Base-by-base conservation (phyloP, 2,113 vertebrate species). In the Salminus brasiliensis region DNA sequence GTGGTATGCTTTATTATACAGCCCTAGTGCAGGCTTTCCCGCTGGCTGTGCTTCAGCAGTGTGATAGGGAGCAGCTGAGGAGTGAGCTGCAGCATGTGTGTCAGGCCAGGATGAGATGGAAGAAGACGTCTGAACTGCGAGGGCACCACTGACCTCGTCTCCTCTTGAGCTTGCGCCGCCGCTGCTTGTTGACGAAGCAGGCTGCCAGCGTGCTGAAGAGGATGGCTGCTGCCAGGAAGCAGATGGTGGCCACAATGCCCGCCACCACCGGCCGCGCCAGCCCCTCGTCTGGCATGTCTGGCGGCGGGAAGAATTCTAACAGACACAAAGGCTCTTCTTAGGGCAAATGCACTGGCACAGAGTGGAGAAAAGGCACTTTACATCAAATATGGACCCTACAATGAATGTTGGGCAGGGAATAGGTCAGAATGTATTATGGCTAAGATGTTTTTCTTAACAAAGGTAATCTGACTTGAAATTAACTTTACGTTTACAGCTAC, bases 171-270 rank as follows among this genome's bases (percentile, higher is more conserved):
- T 98, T 99, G 86, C 96, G 94, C 66, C 96, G 93, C 83, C 97
- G 94, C 92, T 99, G 97, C 92, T 97, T 97, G 92, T 98, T 99
- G 91, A 99, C 97, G n/a, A 98, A 98, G 92, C 96, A 99, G 89
- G 95, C 97, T 0, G 98, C 97, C 87, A 99, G 94, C 0, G 97
- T 99, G 87, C 98, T 99, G 90, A 99, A 99, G 81, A 99, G 93
- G 87, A 99, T 92, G 29, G 97, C 98, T 3, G 98, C 97, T 27
- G 97, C 96, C 89, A 99, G 90, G 91, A 99, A 99, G 90, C 98
- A 99, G 89, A 99, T 98, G 88, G 98, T 99, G 79, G 98, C 98
- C 81, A 99, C 97, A 1, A 98, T 97, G 78, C 98, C 98, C 12
- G 98, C 98, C 93, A 99, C 92, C 82, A 99, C 95, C 0, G 98